phyloP scores from a whole-genome alignment of 2,113 vertebrate species.

The Nannobrachium achirus region DNA sequence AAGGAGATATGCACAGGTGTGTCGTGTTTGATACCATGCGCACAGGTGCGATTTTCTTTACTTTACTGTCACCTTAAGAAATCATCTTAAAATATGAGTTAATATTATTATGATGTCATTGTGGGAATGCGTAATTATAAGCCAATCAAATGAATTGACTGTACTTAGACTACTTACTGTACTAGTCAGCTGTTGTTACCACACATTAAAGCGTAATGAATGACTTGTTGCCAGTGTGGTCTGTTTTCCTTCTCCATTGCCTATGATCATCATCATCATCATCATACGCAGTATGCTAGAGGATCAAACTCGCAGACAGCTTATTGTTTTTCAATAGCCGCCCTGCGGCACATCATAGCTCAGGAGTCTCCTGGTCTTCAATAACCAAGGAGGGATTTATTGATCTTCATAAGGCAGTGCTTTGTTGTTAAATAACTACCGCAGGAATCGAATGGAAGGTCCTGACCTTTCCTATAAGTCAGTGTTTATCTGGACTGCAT shows the following conservation, averaged over 20 bases:
- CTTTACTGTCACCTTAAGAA: too few species aligned
- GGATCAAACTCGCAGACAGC: conserved; percentile 66
- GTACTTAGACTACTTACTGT: too few species aligned
- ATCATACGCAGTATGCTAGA: conserved; percentile 34
- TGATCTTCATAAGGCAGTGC: conserved; percentile 70
- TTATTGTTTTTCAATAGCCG: conserved; percentile 70
- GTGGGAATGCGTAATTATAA: too few species aligned
- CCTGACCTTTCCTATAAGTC: conserved; percentile 54
- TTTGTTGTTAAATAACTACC: conserved; percentile 66
- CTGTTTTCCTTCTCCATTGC: conserved; percentile 40
- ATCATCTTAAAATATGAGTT: too few species aligned
- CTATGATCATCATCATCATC: conserved; percentile 46
- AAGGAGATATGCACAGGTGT: too few species aligned
- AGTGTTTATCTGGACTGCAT: conserved; percentile 32
- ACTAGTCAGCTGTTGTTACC: too few species aligned
- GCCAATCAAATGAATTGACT: too few species aligned
- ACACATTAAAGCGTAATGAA: too few species aligned
- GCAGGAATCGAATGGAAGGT: conserved; percentile 67
- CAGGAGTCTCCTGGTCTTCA: conserved; percentile 60
- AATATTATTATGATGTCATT: too few species aligned
- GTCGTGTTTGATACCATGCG: too few species aligned
- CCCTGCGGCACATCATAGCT: conserved; percentile 47
- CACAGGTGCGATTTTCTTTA: too few species aligned
- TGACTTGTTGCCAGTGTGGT: too few species aligned
- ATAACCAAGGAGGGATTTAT: conserved; percentile 62